Conservation (phyloP, 2,888 invertebrate species). For the Hyppa rectilinea region DNA sequence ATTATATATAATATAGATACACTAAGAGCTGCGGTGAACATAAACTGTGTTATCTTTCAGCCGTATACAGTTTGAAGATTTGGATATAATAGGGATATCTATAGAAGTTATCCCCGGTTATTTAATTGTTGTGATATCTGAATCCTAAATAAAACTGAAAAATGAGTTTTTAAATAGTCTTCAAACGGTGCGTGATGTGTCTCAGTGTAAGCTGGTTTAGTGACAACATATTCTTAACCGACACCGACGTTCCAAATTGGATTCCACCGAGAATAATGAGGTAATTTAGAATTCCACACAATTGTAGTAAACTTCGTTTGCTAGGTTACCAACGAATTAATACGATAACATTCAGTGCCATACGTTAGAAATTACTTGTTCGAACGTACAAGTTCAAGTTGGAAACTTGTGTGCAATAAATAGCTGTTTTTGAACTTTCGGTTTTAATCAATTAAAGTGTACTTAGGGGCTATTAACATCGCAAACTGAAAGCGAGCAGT, state of each 20-base stretch:
- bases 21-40: not conserved
- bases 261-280: constrained; percentile 84
- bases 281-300: constrained; percentile 69
- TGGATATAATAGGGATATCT: not conserved
- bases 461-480: constrained; percentile 58
- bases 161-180: constrained; percentile 62
- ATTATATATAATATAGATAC: too few relatives aligned
- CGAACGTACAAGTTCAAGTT: constrained; percentile 23
- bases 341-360: constrained; percentile 4
- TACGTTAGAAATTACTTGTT: constrained; percentile 25
- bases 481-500: constrained; percentile 64
- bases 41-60: constrained; percentile 20
- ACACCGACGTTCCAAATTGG: constrained; percentile 83
- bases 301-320: constrained; percentile 25
- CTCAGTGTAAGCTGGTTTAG: constrained; percentile 70
- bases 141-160: constrained; percentile 3
- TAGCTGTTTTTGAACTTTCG: constrained; percentile 54
- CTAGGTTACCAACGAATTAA: not conserved
- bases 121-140: not conserved
- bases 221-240: constrained; percentile 69
- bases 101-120: not conserved
- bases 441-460: constrained; percentile 57
- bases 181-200: constrained; percentile 77
- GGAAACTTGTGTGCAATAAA: constrained; percentile 51
- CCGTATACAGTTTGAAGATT: not conserved